Base-by-base conservation (phyloP, 2,113 vertebrate genomes). In the Platycercus adscitus region DNA sequence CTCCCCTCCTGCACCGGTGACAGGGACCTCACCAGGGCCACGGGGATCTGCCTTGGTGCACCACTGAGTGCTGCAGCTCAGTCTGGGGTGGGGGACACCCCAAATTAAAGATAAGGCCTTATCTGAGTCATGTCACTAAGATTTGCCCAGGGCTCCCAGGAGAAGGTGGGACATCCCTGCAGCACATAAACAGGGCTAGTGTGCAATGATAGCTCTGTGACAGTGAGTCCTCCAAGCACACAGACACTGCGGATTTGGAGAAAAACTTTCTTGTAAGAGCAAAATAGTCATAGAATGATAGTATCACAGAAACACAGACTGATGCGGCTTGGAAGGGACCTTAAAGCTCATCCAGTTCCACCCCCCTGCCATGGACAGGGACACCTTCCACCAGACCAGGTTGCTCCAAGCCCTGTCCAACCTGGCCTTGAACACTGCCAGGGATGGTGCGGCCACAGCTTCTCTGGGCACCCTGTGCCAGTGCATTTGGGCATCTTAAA, bases 81-180 rank as follows among this genome's bases (percentile, higher is more conserved):
- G 1, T 19, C 17, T 63, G 31, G 13, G 3, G 31, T 56, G 3
- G 3, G 12, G 9, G 33, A 11, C 2, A n/a, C 6, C 20, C 17
- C 50, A 31, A 12, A 29, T 56, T 31, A 8, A 16, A 70, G n/a
- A 10, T 13, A 9, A 0, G 4, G 23, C 46, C 2, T 1, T 35
- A 2, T 28, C 11, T 43, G 68, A 77, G 21, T 17, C 7, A 15
- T 1, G 6, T 55, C 65, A 75, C 28, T 28, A 46, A 37, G 53
- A 10, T 31, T 3, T 0, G 3, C 13, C 20, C 33, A 13, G 56
- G 31, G n/a, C 4, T 75, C 17, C 39, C n/a, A 9, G 56, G 55
- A 86, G 72, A 44, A 64, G 76, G 26, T 19, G 11, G 72, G 63
- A 29, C 46, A 56, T 11, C 46, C 55, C 64, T 18, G 47, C 11